These are phyloP conservation scores for Dryobotodes eremita DNA, from an alignment of 2,888 invertebrate species.

Conservation along the genomic window DNA sequence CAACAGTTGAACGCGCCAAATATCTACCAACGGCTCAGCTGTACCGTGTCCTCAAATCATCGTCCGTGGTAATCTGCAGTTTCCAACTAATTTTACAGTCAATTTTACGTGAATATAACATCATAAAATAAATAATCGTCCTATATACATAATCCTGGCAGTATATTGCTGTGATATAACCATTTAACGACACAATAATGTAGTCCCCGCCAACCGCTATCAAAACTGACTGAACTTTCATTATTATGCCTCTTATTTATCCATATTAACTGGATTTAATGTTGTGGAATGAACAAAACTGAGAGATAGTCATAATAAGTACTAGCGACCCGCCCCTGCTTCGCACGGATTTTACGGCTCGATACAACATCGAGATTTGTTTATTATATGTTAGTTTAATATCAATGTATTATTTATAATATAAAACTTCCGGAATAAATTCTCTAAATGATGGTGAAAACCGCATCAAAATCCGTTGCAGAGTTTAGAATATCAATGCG, in stretches of 20 bases:
- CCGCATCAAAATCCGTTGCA: neutral
- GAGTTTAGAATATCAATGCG: neutral
- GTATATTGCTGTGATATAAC: slow-evolving; percentile 43
- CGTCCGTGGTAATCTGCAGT: slow-evolving; percentile 8
- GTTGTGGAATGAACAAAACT: neutral
- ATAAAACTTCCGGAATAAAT: neutral
- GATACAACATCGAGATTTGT: no score
- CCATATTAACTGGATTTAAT: slow-evolving; percentile 26
- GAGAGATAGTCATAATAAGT: neutral
- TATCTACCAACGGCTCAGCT: neutral
- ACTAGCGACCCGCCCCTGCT: neutral
- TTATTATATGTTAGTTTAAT: neutral
- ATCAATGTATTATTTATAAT: neutral
- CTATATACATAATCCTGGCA: slow-evolving; percentile 22
- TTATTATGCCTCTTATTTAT: slow-evolving; percentile 39
- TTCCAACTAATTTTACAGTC: slow-evolving; percentile 6
- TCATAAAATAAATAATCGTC: slow-evolving; percentile 44
- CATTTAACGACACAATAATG: slow-evolving; percentile 50
- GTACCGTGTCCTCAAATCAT: neutral
- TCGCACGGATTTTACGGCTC: neutral
- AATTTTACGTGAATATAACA: slow-evolving; percentile 20
- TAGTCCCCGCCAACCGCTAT: slow-evolving; percentile 26
- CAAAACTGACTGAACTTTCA: slow-evolving; percentile 39
- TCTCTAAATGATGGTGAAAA: neutral
- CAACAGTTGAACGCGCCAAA: no score